These are phyloP conservation scores for Serinus canaria DNA, from an alignment of 2,113 vertebrate genomes.

Conservation along the genomic window DNA sequence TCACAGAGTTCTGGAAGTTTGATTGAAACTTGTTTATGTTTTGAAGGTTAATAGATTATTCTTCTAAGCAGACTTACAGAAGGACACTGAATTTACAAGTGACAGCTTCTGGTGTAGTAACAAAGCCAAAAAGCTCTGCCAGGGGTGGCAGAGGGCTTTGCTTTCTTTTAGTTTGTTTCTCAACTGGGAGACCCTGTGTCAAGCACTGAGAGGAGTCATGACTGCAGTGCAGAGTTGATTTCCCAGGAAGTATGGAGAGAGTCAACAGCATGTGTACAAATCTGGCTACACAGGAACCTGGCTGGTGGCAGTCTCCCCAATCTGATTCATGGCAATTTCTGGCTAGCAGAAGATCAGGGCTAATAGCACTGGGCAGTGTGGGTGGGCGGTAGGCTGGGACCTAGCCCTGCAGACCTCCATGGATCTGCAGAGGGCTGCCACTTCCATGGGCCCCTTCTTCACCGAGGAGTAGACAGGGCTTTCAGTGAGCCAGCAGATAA, in stretches of 20 bases:
- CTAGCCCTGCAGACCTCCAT: not conserved
- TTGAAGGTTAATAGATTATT: not conserved
- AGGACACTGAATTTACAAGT: not conserved
- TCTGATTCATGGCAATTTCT: not conserved
- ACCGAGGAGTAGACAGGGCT: not conserved
- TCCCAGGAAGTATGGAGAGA: not conserved
- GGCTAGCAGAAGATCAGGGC: not conserved
- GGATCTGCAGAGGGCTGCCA: not conserved
- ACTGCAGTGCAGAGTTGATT: not conserved
- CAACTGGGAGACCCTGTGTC: not conserved
- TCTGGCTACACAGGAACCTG: rapidly evolving
- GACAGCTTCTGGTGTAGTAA: not conserved
- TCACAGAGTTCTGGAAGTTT: not conserved
- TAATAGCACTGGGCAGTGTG: not conserved
- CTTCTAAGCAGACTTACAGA: not conserved
- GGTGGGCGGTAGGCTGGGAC: not conserved
- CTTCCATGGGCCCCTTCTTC: not conserved
- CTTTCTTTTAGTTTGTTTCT: not conserved
- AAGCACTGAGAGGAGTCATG: not conserved
- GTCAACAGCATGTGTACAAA: not conserved
- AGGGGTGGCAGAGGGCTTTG: not conserved
- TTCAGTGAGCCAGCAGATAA: not conserved
- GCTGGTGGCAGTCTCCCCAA: not conserved
- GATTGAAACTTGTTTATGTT: not conserved
- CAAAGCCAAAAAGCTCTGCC: not conserved